Conservation (phyloP, 1,140 invertebrate species). For the Formica selysi region DNA sequence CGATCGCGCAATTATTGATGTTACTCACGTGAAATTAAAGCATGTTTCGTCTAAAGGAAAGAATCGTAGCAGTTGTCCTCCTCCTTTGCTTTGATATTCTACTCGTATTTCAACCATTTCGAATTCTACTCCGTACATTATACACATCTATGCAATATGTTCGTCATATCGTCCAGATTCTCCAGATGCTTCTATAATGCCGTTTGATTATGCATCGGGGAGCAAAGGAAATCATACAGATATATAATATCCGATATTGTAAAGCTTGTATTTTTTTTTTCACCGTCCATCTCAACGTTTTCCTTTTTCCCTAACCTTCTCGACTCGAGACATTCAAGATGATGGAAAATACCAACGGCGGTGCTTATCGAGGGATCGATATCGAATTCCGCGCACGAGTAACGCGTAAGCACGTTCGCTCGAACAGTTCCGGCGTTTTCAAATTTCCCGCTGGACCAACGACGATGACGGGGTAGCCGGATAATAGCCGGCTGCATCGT, state of each 20-base stretch:
- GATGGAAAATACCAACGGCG: slow-evolving; percentile 53
- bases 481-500: slow-evolving; percentile 53
- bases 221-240: background rate
- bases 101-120: background rate
- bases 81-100: background rate
- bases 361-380: slow-evolving; percentile 50
- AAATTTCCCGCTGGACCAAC: slow-evolving; percentile 51
- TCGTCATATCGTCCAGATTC: too few relatives aligned
- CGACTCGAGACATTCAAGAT: slow-evolving; percentile 54
- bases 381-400: slow-evolving; percentile 56
- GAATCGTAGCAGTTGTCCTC: background rate
- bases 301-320: slow-evolving; percentile 4
- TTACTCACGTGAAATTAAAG: background rate
- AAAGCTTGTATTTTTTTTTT: background rate
- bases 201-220: too few relatives aligned
- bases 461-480: slow-evolving; percentile 36
- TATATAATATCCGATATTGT: background rate
- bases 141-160: background rate
- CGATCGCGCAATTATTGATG: background rate
- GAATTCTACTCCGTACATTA: background rate
- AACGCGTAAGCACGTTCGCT: slow-evolving; percentile 50
- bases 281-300: background rate
- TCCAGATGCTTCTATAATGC: too few relatives aligned
- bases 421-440: slow-evolving; percentile 56
- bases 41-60: background rate